Evolutionary conservation across 2,888 invertebrate genomes (phyloP), one percentile per base, ranked within the genome.

Genomic region (Macrosiphum euphorbiae): DNA sequence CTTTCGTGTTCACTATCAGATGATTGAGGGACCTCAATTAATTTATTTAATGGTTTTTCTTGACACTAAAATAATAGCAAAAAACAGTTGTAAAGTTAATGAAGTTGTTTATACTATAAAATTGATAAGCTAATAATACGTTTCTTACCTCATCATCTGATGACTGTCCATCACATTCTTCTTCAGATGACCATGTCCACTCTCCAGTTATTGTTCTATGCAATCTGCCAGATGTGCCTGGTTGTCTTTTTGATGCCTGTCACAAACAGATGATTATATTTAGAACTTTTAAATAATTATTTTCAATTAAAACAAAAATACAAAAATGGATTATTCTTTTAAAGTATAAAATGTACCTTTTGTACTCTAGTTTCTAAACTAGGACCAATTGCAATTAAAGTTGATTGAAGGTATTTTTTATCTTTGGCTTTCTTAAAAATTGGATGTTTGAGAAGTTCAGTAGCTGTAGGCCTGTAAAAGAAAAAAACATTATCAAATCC

Each of bases 351-450:
- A 86, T 47, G 95, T 96, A 98, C 98, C 97, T 99, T 99, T 96
- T 98, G 98, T 24, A 99, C 98, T 95, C 99, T 97, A 11, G 98
- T 98, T 96, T 98, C 98, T 96, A 98, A 97, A 95, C 98, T 98
- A 92, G 98, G 98, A 0, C 98, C 98, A 94, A 97, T 97, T 16
- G 98, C 97, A 67, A 98, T 97, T 95, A 99, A 96, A 1, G 98
- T 98, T 95, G 98, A 98, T 94, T 98, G 98, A 86, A 99, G 96
- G 96, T 98, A 98, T 95, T 98, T 98, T 95, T 98, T 98, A 96
- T 98, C 98, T 96, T 99, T 99, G 24, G 99, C 98, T 96, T 99
- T 99, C 96, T 98, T 99, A 96, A 99, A 99, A 96, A 99, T 99
- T 5, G 99, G 98, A 96, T 99, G 98, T 96, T 99, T 99, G 94